Conservation (phyloP, 1,140 invertebrate genomes). For the Cepaea nemoralis region DNA sequence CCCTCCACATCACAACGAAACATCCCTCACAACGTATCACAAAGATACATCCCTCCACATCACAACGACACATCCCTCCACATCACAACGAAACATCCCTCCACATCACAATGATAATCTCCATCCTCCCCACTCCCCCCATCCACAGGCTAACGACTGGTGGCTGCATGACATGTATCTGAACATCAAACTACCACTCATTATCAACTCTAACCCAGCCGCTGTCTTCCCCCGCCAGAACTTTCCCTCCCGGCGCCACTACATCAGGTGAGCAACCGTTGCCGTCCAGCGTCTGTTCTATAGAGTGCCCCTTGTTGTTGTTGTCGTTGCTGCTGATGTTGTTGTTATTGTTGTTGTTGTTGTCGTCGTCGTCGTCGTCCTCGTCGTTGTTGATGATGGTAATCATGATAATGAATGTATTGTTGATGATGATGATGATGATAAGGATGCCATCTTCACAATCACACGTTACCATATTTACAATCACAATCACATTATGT, state of each 20-base stretch:
- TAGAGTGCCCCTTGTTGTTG: no score
- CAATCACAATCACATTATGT: not conserved
- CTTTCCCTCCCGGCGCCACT: conserved; percentile 76
- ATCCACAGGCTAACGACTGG: conserved; percentile 89
- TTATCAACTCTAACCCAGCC: conserved; percentile 97
- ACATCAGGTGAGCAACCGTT: conserved; percentile 67
- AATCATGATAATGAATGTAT: not conserved
- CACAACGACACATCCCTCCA: no score
- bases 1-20: no score
- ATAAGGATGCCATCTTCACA: not conserved
- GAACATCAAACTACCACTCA: conserved; percentile 85
- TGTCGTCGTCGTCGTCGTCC: not conserved
- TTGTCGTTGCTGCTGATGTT: no score
- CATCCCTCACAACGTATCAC: no score
- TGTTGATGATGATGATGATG: not conserved
- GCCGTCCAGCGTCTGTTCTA: no score
- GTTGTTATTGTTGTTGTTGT: not conserved
- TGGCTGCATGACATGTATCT: conserved; percentile 99
- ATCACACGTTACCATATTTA: no score
- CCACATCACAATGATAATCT: no score
- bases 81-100: no score
- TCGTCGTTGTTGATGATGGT: not conserved
- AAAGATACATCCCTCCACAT: no score
- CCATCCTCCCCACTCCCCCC: not conserved
- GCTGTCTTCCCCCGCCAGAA: conserved; percentile 89